Evolutionary conservation across 2,113 vertebrate genomes (phyloP).

Genomic region (Paramisgurnus dabryanus): DNA sequence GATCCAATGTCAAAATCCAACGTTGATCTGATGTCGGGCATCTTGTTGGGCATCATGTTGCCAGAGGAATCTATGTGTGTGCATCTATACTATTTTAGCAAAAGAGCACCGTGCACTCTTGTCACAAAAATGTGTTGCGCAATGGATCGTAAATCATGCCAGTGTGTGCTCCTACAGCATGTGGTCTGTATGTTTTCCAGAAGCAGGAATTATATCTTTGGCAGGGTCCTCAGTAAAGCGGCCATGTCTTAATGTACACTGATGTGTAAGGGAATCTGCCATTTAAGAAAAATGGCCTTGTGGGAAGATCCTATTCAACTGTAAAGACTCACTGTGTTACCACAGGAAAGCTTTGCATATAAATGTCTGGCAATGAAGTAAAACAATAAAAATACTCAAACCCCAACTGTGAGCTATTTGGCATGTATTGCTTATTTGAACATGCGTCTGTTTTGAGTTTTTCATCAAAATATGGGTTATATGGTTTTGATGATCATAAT

Average conservation of each 20-base stretch:
- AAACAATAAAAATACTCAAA: slow-evolving; percentile 66
- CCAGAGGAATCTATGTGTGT: slow-evolving; percentile 42
- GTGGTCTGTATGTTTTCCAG: slow-evolving; percentile 29
- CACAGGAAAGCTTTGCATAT: slow-evolving; percentile 47
- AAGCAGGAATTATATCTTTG: slow-evolving; percentile 32
- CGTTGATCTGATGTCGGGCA: too few species aligned
- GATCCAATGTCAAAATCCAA: too few species aligned
- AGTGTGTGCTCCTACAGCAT: background rate
- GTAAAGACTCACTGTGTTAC: slow-evolving; percentile 15
- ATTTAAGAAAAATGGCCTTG: slow-evolving; percentile 38
- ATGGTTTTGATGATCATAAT: slow-evolving; percentile 71
- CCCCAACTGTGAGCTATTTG: slow-evolving; percentile 68
- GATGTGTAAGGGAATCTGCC: slow-evolving; percentile 36
- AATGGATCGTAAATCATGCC: slow-evolving; percentile 45
- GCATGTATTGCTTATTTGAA: slow-evolving; percentile 68
- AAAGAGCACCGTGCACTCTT: slow-evolving; percentile 17
- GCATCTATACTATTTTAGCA: slow-evolving; percentile 44
- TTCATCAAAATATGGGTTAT: slow-evolving; percentile 64
- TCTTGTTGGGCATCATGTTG: too few species aligned
- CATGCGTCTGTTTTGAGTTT: slow-evolving; percentile 19
- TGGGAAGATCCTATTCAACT: slow-evolving; percentile 27
- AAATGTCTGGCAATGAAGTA: slow-evolving; percentile 61
- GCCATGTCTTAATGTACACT: slow-evolving; percentile 26
- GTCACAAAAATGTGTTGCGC: slow-evolving; percentile 43
- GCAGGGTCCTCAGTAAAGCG: background rate